Conservation (phyloP, 2,888 invertebrate species). For the Pyrrhia umbra region DNA sequence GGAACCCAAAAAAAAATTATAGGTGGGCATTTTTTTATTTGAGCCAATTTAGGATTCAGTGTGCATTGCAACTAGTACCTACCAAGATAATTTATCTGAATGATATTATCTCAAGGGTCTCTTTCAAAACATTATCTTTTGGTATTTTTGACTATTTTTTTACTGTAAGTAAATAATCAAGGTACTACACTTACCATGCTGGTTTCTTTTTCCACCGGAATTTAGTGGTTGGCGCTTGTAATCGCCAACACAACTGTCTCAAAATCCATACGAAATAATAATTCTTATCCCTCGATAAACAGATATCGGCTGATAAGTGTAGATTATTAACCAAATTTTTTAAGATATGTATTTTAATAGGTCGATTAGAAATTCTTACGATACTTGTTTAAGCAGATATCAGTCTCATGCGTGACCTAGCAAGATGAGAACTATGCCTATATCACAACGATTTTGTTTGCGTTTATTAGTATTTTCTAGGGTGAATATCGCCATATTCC, state of each 20-base stretch:
- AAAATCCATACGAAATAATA: conserved; percentile 72
- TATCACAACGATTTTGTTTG: too few relatives aligned
- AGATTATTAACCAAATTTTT: conserved; percentile 76
- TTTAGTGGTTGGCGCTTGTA: conserved; percentile 74
- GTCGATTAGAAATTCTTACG: conserved; percentile 64
- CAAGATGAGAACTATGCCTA: neutral
- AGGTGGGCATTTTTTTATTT: too few relatives aligned
- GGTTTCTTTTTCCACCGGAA: conserved; percentile 38
- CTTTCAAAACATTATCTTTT: conserved; percentile 2
- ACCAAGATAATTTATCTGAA: conserved; percentile 1
- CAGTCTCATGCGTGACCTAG: neutral
- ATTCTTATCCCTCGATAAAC: conserved; percentile 81
- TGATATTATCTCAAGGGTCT: neutral
- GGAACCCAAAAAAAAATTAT: too few relatives aligned
- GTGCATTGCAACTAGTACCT: conserved; percentile 4
- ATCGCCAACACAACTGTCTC: conserved; percentile 80
- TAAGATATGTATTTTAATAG: conserved; percentile 70
- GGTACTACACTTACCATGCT: conserved; percentile 68
- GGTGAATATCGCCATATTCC: too few relatives aligned
- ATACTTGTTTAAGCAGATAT: conserved; percentile 1
- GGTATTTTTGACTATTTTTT: neutral
- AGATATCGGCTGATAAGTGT: conserved; percentile 74
- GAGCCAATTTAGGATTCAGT: neutral
- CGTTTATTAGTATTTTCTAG: too few relatives aligned
- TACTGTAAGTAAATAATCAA: neutral